Evolutionary conservation across 1,140 invertebrate species (phyloP).

Genomic region (Cardiocondyla obscurior): DNA sequence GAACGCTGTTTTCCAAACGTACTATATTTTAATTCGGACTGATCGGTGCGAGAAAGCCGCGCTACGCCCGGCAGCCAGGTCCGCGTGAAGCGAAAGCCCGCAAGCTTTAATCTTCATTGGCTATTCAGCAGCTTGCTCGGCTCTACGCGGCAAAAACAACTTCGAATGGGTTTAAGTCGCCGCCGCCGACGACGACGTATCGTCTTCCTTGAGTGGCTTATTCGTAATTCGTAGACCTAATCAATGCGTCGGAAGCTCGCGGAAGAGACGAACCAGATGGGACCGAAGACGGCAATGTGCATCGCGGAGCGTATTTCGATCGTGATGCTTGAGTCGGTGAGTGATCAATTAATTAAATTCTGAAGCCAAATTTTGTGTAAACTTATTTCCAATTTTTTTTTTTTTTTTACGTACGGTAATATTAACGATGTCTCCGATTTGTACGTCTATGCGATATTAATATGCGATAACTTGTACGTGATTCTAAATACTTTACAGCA

Average conservation of each 20-base stretch:
- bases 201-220: constrained; percentile 68
- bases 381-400: neutral
- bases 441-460: neutral
- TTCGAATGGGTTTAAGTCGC: constrained; percentile 43
- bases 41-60: neutral
- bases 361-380: neutral
- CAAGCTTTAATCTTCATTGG: constrained; percentile 29
- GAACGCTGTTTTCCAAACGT: neutral
- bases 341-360: constrained; percentile 38
- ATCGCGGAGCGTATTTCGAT: constrained; percentile 16
- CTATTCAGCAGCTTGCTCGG: constrained; percentile 30
- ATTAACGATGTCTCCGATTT: neutral
- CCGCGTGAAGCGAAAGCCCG: neutral
- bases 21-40: neutral
- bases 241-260: constrained; percentile 6
- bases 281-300: neutral
- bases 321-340: constrained; percentile 37
- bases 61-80: neutral
- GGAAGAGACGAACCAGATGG: constrained; percentile 15
- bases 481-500: neutral
- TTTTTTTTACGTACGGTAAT: neutral
- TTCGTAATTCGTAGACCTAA: constrained; percentile 62
- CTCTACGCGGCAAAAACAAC: constrained; percentile 28
- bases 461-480: neutral
- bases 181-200: constrained; percentile 42